phyloP scores from a whole-genome alignment of 2,888 invertebrate genomes.

The Caradrina clavipalpis region DNA sequence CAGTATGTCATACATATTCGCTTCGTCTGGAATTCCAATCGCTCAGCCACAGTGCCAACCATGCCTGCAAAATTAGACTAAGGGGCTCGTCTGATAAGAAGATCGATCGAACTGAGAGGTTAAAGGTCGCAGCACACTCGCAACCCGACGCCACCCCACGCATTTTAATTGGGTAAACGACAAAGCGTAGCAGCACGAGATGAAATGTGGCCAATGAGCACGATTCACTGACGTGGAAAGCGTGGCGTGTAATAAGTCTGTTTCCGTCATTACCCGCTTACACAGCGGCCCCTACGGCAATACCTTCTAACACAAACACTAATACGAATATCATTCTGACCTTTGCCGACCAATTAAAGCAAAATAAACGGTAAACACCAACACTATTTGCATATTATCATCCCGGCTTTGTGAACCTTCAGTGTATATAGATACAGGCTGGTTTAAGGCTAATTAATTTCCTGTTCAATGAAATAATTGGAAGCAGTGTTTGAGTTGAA shows the following conservation, averaged over 20 bases:
- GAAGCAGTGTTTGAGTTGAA: not conserved
- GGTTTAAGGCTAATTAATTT: conserved; percentile 26
- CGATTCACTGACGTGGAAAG: no score
- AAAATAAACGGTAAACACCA: conserved; percentile 46
- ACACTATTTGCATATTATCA: conserved; percentile 52
- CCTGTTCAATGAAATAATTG: conserved; percentile 15
- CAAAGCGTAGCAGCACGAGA: no score
- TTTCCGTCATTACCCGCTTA: not conserved
- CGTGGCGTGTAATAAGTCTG: no score
- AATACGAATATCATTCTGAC: conserved; percentile 39
- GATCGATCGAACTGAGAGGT: not conserved
- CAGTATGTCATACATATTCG: no score
- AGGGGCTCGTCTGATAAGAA: not conserved
- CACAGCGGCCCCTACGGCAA: not conserved
- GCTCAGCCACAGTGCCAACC: no score
- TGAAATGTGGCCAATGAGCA: no score
- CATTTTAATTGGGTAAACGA: no score
- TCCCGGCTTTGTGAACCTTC: conserved; percentile 32
- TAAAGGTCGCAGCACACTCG: no score
- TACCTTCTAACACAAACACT: conserved; percentile 13
- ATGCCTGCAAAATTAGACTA: no score
- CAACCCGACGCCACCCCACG: no score
- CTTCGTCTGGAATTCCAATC: no score
- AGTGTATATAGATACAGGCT: conserved; percentile 7
- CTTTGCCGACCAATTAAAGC: conserved; percentile 40